Conservation (phyloP, 2,113 vertebrate species). For the Aspidoscelis tigris region DNA sequence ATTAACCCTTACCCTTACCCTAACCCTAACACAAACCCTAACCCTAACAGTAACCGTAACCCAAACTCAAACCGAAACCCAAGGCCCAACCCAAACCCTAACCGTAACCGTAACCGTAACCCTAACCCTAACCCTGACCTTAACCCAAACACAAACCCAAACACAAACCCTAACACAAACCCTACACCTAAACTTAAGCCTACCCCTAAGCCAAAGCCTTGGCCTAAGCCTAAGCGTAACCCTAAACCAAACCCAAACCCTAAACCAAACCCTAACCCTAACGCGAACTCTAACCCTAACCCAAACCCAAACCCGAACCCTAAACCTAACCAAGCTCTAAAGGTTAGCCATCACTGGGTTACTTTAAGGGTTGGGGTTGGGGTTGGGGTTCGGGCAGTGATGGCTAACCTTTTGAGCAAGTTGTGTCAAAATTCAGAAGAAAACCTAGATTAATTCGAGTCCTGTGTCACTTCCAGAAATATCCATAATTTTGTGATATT, state of each 20-base stretch:
- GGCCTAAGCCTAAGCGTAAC: not conserved
- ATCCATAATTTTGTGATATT: too few relatives aligned
- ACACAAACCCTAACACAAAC: not conserved
- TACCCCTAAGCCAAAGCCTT: not conserved
- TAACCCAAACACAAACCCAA: not conserved
- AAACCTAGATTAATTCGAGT: too few relatives aligned
- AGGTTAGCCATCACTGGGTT: not conserved
- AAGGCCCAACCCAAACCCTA: not conserved
- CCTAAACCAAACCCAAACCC: too few relatives aligned
- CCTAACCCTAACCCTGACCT: not conserved
- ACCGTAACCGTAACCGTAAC: conserved; percentile 7
- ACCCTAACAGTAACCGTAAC: too few relatives aligned
- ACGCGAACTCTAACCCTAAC: conserved; percentile 1
- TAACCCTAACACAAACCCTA: too few relatives aligned
- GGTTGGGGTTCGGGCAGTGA: too few relatives aligned
- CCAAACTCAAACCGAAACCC: not conserved
- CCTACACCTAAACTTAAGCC: not conserved
- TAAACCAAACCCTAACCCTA: not conserved
- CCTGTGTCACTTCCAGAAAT: too few relatives aligned
- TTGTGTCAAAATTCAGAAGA: too few relatives aligned
- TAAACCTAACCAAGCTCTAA: not conserved
- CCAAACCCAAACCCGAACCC: not conserved
- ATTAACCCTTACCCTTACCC: too few relatives aligned
- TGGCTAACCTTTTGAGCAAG: too few relatives aligned
- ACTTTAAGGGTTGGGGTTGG: too few relatives aligned